Percentiles rank a stretch among this genome's conserved stretches.
These are phyloP conservation scores for Canis aureus DNA, from an alignment of 2,113 vertebrate species.

Conservation along the genomic window DNA sequence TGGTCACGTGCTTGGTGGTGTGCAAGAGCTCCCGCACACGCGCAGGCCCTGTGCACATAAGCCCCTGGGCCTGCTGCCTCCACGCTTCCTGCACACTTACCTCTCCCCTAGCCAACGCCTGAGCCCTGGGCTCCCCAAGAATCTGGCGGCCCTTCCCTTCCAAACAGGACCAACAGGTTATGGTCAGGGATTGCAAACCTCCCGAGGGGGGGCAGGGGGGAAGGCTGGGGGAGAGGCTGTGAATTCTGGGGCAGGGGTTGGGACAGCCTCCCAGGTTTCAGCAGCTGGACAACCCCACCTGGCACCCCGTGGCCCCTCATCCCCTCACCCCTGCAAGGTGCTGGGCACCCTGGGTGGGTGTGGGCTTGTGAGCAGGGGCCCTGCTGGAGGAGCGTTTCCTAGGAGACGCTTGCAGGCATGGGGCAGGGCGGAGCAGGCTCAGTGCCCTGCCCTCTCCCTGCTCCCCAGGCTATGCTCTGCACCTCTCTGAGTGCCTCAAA, in stretches of 20 bases:
- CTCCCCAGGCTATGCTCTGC: neutral
- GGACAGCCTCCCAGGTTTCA: neutral
- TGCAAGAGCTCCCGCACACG: neutral
- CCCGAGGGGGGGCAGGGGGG: rapidly evolving
- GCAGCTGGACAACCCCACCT: neutral
- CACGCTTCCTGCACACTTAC: rapidly evolving
- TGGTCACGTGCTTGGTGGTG: rapidly evolving
- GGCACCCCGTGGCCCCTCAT: rapidly evolving
- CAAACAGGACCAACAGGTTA: neutral
- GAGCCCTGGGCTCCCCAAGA: neutral
- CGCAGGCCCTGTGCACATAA: neutral
- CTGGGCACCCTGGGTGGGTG: rapidly evolving
- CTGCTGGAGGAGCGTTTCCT: neutral
- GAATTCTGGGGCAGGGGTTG: too few species aligned
- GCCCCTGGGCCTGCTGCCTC: rapidly evolving
- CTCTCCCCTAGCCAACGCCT: neutral
- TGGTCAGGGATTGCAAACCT: neutral
- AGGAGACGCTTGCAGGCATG: rapidly evolving
- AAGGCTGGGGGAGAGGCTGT: rapidly evolving
- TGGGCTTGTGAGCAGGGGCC: rapidly evolving
- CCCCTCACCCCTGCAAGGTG: rapidly evolving
- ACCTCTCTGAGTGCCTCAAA: too few species aligned
- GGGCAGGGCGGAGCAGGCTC: neutral
- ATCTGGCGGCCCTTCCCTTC: neutral
- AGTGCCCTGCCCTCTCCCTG: rapidly evolving